phyloP scores from a whole-genome alignment of 2,797 vertebrate species.

The Enteromius mattozi region DNA sequence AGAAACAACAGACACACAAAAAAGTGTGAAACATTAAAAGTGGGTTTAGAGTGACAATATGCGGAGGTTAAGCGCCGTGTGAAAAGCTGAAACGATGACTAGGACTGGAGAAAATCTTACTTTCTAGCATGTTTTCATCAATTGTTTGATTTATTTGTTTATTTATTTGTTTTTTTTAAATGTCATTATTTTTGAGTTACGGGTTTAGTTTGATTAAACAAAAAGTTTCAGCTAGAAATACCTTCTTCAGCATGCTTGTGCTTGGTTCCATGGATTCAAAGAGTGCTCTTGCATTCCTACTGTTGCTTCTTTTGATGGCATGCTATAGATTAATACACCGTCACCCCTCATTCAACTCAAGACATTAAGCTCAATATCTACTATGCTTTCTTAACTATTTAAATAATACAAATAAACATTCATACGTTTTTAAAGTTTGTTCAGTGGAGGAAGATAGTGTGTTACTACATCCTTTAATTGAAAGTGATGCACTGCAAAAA shows the following conservation, averaged over 20 bases:
- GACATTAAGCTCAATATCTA: constrained; percentile 57
- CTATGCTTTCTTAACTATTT: constrained; percentile 68
- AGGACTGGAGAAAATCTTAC: not conserved
- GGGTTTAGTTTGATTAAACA: not conserved
- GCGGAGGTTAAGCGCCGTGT: not conserved
- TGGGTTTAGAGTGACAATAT: not conserved
- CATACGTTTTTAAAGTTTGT: not conserved
- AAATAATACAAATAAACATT: constrained; percentile 71
- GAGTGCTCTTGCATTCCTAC: constrained; percentile 58
- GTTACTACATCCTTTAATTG: not conserved
- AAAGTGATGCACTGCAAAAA: constrained; percentile 2
- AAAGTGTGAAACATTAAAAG: not conserved
- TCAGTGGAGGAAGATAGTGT: not conserved
- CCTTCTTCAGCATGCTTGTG: constrained; percentile 53
- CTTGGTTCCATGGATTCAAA: constrained; percentile 56
- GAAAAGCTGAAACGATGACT: not conserved
- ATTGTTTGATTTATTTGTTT: not conserved
- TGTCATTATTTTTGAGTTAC: not conserved
- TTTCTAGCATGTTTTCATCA: not conserved
- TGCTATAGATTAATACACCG: constrained; percentile 64
- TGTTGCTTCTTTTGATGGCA: constrained; percentile 59
- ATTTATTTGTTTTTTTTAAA: not conserved
- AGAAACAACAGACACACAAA: too few species aligned
- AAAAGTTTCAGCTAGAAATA: not conserved
- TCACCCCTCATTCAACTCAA: constrained; percentile 59